Conservation (phyloP, 2,888 invertebrate genomes). For the Octonoba sinensis region DNA sequence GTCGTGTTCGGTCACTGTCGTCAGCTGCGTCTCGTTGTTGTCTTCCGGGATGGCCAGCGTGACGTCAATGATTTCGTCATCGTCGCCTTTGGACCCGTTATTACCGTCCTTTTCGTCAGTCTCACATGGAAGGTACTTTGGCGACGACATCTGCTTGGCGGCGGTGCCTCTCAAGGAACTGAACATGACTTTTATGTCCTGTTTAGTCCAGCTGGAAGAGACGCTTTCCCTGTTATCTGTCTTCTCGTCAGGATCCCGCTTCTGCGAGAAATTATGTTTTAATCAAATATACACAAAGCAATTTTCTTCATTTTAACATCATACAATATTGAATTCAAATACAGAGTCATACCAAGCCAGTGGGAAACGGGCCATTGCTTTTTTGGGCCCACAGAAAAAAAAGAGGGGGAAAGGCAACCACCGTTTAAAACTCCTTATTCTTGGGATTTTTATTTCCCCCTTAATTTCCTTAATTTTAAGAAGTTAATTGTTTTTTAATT, state of each 20-base stretch:
- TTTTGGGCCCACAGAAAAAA: too few species aligned
- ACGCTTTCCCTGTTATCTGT: constrained; percentile 16
- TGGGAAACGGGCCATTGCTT: too few species aligned
- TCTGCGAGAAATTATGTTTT: too few species aligned
- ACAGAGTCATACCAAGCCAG: too few species aligned
- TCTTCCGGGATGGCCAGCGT: constrained; percentile 11
- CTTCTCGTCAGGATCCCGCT: background rate
- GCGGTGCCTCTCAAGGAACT: constrained; percentile 7
- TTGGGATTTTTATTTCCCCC: too few species aligned
- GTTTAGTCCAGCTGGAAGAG: constrained; percentile 40
- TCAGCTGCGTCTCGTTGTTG: constrained; percentile 24
- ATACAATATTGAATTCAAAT: too few species aligned
- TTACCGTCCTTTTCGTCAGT: constrained; percentile 23
- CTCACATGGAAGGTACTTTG: constrained; percentile 24
- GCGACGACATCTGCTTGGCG: background rate
- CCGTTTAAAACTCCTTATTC: too few species aligned
- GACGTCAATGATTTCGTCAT: constrained; percentile 41
- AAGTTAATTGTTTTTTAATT: too few species aligned
- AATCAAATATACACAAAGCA: too few species aligned
- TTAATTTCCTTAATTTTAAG: too few species aligned
- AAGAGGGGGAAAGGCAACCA: too few species aligned
- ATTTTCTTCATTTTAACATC: too few species aligned
- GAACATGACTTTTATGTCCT: constrained; percentile 45
- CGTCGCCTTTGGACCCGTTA: background rate
- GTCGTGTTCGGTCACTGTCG: background rate